A percentile compares a stretch with the other conserved stretches of the same genome.
These are phyloP conservation scores for Oscheius myriophilus DNA, from an alignment of 2,888 invertebrate genomes.

Conservation along the genomic window DNA sequence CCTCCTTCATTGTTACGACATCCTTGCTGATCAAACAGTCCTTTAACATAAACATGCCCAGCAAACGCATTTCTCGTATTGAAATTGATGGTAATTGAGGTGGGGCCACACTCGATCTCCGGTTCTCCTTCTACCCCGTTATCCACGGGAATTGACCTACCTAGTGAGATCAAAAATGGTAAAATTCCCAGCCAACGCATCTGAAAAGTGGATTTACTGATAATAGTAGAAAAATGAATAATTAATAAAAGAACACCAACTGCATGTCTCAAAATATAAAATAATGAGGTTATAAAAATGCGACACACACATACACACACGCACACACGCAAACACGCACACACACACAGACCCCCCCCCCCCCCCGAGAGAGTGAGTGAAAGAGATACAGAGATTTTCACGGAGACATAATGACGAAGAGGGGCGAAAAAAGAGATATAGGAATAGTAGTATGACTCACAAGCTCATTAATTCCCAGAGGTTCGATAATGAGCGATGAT, in stretches of 20 bases:
- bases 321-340: too few relatives aligned
- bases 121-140: conserved; percentile 66
- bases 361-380: not conserved
- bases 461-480: too few relatives aligned
- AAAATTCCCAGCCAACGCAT: not conserved
- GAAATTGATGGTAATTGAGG: conserved; percentile 64
- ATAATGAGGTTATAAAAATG: too few relatives aligned
- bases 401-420: not conserved
- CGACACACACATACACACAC: too few relatives aligned
- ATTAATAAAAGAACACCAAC: too few relatives aligned
- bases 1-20: conserved; percentile 52
- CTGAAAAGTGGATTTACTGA: not conserved
- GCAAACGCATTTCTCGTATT: conserved; percentile 59
- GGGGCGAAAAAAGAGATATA: not conserved
- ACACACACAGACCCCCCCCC: too few relatives aligned
- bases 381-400: too few relatives aligned
- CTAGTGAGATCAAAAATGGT: not conserved
- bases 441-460: too few relatives aligned
- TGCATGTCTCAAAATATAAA: conserved; percentile 1
- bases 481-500: too few relatives aligned
- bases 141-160: conserved; percentile 58
- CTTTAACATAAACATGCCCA: conserved; percentile 63
- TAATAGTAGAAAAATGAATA: not conserved
- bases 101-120: conserved; percentile 69
- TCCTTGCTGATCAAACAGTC: conserved; percentile 56